A percentile compares a stretch with the other conserved stretches of the same genome.
These are phyloP conservation scores for Anolis sagrei DNA, from an alignment of 2,113 vertebrate species.

Conservation along the genomic window DNA sequence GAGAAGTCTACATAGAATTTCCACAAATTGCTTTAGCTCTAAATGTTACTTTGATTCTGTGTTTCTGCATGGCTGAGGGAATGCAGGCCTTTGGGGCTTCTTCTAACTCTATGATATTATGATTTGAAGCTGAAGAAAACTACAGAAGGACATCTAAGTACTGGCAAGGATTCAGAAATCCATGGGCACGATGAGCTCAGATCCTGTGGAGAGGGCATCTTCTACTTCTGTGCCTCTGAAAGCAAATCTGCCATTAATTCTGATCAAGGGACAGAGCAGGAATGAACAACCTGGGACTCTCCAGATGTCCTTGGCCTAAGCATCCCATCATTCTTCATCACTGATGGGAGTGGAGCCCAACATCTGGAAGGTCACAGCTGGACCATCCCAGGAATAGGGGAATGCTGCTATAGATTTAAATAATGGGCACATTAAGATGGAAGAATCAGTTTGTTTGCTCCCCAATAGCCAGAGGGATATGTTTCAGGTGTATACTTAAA, in stretches of 20 bases:
- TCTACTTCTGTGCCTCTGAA: neutral
- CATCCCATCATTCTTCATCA: neutral
- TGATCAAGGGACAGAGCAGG: neutral
- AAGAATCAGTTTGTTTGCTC: neutral
- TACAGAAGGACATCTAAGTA: neutral
- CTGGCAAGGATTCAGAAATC: neutral
- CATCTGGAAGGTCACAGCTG: neutral
- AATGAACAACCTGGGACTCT: too few species aligned
- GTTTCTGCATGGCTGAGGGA: too few species aligned
- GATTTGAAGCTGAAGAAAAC: too few species aligned
- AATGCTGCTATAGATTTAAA: neutral
- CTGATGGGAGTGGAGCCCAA: neutral
- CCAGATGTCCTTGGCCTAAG: neutral
- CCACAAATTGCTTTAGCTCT: neutral
- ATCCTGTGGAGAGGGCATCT: neutral
- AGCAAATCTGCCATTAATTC: neutral
- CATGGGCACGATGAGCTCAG: neutral
- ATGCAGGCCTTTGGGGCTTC: too few species aligned
- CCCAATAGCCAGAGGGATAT: too few species aligned
- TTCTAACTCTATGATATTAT: too few species aligned
- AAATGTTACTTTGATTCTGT: too few species aligned
- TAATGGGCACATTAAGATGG: neutral
- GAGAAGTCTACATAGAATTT: neutral
- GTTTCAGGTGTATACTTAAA: too few species aligned
- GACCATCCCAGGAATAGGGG: neutral